Base-by-base conservation (phyloP, 2,888 invertebrate genomes). In the Hymenopus coronatus region DNA sequence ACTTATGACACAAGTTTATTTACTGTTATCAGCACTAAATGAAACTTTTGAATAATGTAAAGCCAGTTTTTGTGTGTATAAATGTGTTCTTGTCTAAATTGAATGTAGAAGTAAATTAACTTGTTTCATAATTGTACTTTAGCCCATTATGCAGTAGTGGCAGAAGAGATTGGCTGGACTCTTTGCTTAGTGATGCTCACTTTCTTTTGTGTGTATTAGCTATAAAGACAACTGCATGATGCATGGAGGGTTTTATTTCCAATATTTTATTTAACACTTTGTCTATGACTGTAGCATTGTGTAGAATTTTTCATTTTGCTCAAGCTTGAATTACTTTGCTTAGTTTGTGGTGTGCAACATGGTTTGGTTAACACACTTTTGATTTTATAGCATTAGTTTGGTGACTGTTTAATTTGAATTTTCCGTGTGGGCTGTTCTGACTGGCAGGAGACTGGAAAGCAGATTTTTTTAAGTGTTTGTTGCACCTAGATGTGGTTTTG, bases 401-500 rank as follows among this genome's bases (percentile, higher is more conserved):
- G 54, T 70, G 54, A 70, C 25, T 70, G 54, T 89, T 33, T 85
- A 88, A 82, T 88, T 87, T 87, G n/a, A 27, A 70, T 88, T 88
- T 89, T 85, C 87, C 87, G 54, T 89, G 89, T 89, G 89, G 89
- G 89, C 89, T 89, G 89, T 85, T 88, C 84, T 88, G 87, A 89
- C 88, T 89, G 89, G 89, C 89, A 89, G 88, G 89, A 88, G 54
- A 82, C 88, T 88, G 70, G 88, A 88, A 88, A 89, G 88, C 89
- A 89, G 89, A 88, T 85, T 88, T 90, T 33, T 90, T 90, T 87
- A 90, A 89, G 88, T 90, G 90, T 89, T 89, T 90, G 90, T 90
- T 88, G 90, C 90, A 90, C 90, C 84, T 90, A 88, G 90, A 90
- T 90, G 90, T 90, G 90, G 87, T 90, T 89, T 89, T 89, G 89